Evolutionary conservation across 1,140 invertebrate genomes (phyloP).

Genomic region (Marisa cornuarietis): DNA sequence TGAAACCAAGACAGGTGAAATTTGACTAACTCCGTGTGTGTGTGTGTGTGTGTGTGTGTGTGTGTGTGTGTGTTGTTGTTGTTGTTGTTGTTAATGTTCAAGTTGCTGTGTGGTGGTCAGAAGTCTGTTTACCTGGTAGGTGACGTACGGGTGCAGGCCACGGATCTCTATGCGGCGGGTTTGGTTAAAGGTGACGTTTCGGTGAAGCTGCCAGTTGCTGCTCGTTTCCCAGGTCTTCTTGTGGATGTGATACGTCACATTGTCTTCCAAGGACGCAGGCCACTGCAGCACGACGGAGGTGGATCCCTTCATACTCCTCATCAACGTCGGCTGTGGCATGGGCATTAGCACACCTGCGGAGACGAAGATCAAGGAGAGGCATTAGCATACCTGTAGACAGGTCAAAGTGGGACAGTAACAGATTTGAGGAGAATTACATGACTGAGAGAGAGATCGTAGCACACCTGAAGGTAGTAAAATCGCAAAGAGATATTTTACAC

Average conservation of each 20-base stretch:
- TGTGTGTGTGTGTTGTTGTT: constrained; percentile 13
- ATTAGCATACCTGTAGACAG: no score
- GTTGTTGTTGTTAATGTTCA: not conserved
- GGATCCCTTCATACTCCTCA: constrained; percentile 78
- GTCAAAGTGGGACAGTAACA: no score
- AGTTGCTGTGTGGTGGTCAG: not conserved
- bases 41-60: constrained; percentile 8
- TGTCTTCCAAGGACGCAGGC: constrained; percentile 71
- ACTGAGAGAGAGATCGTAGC: no score
- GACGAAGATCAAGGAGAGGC: no score
- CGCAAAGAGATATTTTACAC: no score
- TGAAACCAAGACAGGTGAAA: no score
- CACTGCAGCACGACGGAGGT: constrained; percentile 83
- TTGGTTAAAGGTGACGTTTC: constrained; percentile 73
- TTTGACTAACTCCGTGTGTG: not conserved
- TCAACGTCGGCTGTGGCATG: constrained; percentile 78
- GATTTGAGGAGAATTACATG: no score
- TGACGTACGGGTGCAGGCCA: constrained; percentile 83
- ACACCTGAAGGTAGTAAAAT: no score
- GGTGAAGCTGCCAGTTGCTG: constrained; percentile 79
- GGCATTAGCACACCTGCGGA: constrained; percentile 74
- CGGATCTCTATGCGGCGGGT: constrained; percentile 77
- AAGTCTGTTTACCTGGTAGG: constrained; percentile 77
- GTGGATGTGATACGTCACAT: constrained; percentile 79
- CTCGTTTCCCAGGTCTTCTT: constrained; percentile 76